Conservation (phyloP, 2,113 vertebrate species). For the Crotalus tigris region DNA sequence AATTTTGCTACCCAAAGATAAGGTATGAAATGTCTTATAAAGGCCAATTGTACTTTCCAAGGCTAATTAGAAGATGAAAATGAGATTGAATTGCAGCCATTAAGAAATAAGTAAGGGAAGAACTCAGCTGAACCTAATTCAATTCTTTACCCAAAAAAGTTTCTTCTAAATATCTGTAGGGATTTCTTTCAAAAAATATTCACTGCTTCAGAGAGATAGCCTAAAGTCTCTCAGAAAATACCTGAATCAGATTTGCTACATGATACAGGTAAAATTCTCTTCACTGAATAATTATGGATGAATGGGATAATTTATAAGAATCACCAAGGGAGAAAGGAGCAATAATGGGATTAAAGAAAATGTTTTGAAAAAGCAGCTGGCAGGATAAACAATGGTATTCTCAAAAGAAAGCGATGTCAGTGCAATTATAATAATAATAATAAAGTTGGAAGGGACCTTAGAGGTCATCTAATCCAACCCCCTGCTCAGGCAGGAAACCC, state of each 20-base stretch:
- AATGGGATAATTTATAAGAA: neutral
- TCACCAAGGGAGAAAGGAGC: neutral
- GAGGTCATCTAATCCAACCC: too few species aligned
- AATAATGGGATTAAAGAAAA: neutral
- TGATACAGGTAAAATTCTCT: neutral
- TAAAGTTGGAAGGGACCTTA: too few species aligned
- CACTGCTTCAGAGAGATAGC: neutral
- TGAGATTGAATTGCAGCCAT: neutral
- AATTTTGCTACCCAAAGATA: neutral
- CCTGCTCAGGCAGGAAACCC: too few species aligned
- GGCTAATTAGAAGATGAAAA: conserved; percentile 11
- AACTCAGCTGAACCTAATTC: neutral
- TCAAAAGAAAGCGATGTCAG: neutral
- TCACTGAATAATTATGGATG: neutral
- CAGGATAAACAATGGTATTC: neutral
- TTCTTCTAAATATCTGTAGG: neutral
- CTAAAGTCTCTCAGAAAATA: neutral
- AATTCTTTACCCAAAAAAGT: neutral
- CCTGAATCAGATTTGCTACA: neutral
- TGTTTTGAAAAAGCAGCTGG: neutral
- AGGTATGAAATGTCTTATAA: neutral
- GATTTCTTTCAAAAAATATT: neutral
- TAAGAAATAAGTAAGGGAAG: neutral
- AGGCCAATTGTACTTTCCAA: conserved; percentile 19
- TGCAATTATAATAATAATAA: neutral